Percentiles rank a stretch among this genome's conserved stretches.
Conservation (phyloP, 2,797 vertebrate genomes). For the Manis crassicaudata region DNA sequence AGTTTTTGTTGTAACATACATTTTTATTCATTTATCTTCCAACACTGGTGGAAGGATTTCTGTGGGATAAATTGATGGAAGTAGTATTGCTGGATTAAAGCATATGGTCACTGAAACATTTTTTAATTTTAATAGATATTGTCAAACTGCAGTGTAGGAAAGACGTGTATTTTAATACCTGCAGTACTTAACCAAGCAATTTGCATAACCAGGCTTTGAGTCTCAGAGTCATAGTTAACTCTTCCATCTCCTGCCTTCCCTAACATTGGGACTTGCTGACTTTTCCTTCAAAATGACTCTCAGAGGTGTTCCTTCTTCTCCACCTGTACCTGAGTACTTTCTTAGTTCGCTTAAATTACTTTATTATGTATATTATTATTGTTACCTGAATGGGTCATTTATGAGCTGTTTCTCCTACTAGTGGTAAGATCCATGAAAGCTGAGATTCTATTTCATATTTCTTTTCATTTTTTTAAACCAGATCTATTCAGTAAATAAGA, state of each 20-base stretch:
- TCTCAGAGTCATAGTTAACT: not conserved
- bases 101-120: not conserved
- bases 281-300: constrained; percentile 39
- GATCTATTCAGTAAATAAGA: constrained; percentile 37
- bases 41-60: not conserved
- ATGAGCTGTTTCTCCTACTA: not conserved
- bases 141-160: not conserved
- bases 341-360: constrained; percentile 1
- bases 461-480: not conserved
- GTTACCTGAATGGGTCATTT: not conserved
- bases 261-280: not conserved
- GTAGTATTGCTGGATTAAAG: not conserved
- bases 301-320: not conserved
- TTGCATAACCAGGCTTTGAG: not conserved
- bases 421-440: constrained; percentile 10
- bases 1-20: not conserved
- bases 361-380: not conserved
- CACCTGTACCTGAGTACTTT: not conserved
- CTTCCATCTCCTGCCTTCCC: not conserved
- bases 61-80: not conserved
- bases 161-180: not conserved
- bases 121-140: constrained; percentile 9
- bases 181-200: not conserved
- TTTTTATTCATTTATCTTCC: constrained; percentile 48
- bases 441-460: not conserved